A percentile compares a stretch with the other conserved stretches of the same genome.
Conservation (phyloP, 2,113 vertebrate species). For the Tichodroma muraria region DNA sequence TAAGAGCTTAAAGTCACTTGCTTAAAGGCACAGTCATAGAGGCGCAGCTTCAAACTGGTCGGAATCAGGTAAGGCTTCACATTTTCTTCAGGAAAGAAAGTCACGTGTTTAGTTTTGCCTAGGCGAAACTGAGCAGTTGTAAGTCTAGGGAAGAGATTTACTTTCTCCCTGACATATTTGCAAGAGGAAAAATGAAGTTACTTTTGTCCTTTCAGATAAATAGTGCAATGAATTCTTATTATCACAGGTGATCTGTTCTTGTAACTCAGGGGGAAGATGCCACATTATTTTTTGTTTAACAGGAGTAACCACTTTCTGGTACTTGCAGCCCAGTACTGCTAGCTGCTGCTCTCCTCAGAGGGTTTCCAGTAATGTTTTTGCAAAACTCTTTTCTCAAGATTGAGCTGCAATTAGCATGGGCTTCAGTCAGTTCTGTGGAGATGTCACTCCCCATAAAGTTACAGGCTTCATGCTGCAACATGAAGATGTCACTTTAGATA, state of each 20-base stretch:
- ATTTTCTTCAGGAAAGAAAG: background rate
- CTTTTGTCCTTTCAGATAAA: background rate
- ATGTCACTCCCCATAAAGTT: background rate
- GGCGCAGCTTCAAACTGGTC: background rate
- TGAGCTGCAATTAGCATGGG: background rate
- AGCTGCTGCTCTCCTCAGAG: background rate
- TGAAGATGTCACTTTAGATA: conserved; percentile 38
- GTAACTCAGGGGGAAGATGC: background rate
- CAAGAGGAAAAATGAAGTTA: background rate
- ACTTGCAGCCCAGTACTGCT: background rate
- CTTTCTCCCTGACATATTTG: background rate
- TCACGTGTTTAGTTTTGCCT: rapidly evolving
- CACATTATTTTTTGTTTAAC: background rate
- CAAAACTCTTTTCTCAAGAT: background rate
- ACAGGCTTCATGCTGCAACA: background rate
- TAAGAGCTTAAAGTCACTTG: background rate
- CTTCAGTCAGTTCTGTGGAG: conserved; percentile 15
- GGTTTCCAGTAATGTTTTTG: background rate
- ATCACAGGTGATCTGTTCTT: background rate
- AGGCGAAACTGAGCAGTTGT: background rate
- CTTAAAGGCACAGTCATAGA: background rate
- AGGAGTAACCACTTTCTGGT: background rate
- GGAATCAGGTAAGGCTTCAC: background rate
- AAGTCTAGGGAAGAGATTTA: background rate
- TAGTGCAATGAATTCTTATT: background rate